Conservation (phyloP, 2,797 vertebrate species). For the Meriones psammophilus region DNA sequence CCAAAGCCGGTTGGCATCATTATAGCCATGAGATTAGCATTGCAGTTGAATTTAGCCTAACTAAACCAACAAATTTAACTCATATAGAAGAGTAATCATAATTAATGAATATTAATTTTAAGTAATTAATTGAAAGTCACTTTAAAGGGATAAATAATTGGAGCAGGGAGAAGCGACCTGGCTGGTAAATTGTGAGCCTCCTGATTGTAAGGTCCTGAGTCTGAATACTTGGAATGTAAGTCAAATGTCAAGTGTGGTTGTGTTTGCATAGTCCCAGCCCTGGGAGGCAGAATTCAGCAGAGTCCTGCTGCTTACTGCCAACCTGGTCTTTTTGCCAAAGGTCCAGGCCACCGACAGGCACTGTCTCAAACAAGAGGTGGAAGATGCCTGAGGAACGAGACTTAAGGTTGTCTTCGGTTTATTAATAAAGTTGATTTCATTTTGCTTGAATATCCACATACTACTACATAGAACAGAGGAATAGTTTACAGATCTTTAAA, state of each 20-base stretch:
- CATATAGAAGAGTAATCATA: neutral
- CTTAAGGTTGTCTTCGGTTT: neutral
- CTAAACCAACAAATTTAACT: neutral
- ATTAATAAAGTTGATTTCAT: no score
- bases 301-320: neutral
- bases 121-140: conserved; percentile 6
- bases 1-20: neutral
- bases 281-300: neutral
- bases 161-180: neutral
- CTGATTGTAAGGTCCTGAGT: neutral
- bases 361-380: neutral
- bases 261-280: neutral
- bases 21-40: neutral
- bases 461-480: no score
- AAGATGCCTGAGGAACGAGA: neutral
- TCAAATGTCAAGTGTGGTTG: neutral
- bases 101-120: neutral
- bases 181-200: neutral
- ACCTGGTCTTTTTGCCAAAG: neutral
- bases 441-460: no score
- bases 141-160: neutral
- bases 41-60: neutral
- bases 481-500: no score
- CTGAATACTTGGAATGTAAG: neutral
- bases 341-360: neutral